A percentile compares a stretch with the other conserved stretches of the same genome.
Conservation (phyloP, 2,797 vertebrate genomes). For the Siniperca obscura region DNA sequence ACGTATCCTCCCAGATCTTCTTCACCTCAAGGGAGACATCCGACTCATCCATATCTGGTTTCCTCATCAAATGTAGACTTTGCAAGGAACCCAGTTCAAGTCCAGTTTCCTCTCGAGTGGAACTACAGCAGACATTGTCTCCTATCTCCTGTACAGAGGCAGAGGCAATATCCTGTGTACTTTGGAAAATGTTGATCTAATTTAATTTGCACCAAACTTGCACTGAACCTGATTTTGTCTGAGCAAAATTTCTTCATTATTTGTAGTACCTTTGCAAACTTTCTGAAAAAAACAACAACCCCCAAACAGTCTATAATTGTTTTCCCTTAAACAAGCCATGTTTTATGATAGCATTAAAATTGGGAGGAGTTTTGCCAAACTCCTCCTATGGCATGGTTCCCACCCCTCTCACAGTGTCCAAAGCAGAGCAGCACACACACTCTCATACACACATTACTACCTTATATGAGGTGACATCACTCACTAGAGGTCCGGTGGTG, state of each 20-base stretch:
- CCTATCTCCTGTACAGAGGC: slow-evolving; percentile 44
- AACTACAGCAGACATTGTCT: slow-evolving; percentile 53
- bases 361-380: slow-evolving; percentile 63
- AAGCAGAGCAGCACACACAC: slow-evolving; percentile 77
- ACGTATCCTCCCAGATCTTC: slow-evolving; percentile 49
- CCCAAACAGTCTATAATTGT: slow-evolving; percentile 14
- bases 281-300: background rate
- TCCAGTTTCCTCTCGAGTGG: slow-evolving; percentile 46
- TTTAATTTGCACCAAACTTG: slow-evolving; percentile 27
- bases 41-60: slow-evolving; percentile 70
- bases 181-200: slow-evolving; percentile 11
- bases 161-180: slow-evolving; percentile 37
- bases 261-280: background rate
- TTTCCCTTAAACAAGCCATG: slow-evolving; percentile 26
- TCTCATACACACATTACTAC: slow-evolving; percentile 79
- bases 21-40: slow-evolving; percentile 57
- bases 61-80: slow-evolving; percentile 69
- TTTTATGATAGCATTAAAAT: slow-evolving; percentile 61
- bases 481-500: slow-evolving; percentile 79
- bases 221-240: slow-evolving; percentile 23
- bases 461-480: slow-evolving; percentile 88
- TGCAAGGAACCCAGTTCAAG: slow-evolving; percentile 46
- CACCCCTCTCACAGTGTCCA: slow-evolving; percentile 80
- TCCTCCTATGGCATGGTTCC: slow-evolving; percentile 67
- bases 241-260: slow-evolving; percentile 15